phyloP scores from a whole-genome alignment of 2,797 vertebrate genomes.

The Hirundo rustica region DNA sequence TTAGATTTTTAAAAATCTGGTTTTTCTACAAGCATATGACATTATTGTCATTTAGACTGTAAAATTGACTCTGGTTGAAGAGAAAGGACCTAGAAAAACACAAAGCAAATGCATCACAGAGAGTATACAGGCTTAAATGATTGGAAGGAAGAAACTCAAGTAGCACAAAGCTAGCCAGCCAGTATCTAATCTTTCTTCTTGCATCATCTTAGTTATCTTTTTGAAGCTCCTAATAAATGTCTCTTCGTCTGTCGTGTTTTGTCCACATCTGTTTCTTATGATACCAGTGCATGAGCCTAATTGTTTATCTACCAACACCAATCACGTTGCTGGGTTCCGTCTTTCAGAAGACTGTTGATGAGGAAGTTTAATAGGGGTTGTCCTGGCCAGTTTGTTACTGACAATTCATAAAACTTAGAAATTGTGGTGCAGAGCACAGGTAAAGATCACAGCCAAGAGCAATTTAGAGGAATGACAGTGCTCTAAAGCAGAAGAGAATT shows the following conservation, averaged over 20 bases:
- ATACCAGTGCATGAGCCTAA: not conserved
- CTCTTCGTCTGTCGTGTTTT: not conserved
- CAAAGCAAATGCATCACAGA: not conserved
- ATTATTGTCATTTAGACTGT: not conserved
- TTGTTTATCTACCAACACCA: not conserved
- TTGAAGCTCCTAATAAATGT: constrained; percentile 15
- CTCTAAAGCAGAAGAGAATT: not conserved
- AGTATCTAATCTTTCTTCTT: not conserved
- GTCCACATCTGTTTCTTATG: not conserved
- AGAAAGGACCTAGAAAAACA: not conserved
- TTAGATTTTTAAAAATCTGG: not conserved
- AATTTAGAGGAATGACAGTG: not conserved
- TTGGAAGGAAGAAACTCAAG: not conserved
- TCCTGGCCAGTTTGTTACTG: not conserved
- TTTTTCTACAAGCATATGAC: not conserved
- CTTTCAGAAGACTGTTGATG: not conserved
- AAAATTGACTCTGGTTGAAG: not conserved
- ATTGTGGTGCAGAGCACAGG: not conserved
- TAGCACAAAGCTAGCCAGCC: not conserved
- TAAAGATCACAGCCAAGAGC: not conserved
- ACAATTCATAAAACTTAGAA: not conserved
- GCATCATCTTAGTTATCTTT: not conserved
- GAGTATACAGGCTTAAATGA: not conserved
- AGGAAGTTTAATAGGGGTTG: not conserved
- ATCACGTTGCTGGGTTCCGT: not conserved